phyloP scores from a whole-genome alignment of 2,888 invertebrate species.

The Phaonia tiefii region DNA sequence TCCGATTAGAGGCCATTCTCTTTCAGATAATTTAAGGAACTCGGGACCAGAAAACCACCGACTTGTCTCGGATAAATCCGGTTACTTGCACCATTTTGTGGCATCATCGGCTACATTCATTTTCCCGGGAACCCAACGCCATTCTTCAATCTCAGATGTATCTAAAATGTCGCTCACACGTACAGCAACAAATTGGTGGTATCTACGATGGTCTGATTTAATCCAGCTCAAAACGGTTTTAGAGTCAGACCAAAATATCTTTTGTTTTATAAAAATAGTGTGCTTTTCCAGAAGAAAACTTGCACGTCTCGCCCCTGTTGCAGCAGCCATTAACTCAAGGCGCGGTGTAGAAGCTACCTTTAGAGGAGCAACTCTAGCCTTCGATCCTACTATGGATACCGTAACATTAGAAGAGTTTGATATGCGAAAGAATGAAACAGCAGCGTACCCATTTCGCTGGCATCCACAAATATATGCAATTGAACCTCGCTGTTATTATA shows the following conservation, averaged over 20 bases:
- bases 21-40: not conserved
- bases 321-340: too few species aligned
- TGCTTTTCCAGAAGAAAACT: not conserved
- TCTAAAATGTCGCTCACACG: too few species aligned
- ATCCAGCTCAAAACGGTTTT: too few species aligned
- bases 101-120: constrained; percentile 26
- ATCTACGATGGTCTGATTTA: too few species aligned
- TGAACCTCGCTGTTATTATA: not conserved
- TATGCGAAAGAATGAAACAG: not conserved
- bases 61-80: not conserved
- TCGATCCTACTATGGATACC: not conserved
- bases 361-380: not conserved
- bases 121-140: constrained; percentile 25
- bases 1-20: constrained; percentile 38
- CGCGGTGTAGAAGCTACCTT: too few species aligned
- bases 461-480: constrained; percentile 1
- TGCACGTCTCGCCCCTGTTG: too few species aligned
- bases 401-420: not conserved
- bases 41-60: constrained; percentile 33
- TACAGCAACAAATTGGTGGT: too few species aligned
- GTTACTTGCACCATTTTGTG: constrained; percentile 8
- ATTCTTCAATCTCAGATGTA: not conserved
- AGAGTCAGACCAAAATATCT: constrained; percentile 10
- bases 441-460: too few species aligned
- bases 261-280: not conserved